Base-by-base conservation (phyloP, 2,888 invertebrate species). In the Acrobasis consociella region DNA sequence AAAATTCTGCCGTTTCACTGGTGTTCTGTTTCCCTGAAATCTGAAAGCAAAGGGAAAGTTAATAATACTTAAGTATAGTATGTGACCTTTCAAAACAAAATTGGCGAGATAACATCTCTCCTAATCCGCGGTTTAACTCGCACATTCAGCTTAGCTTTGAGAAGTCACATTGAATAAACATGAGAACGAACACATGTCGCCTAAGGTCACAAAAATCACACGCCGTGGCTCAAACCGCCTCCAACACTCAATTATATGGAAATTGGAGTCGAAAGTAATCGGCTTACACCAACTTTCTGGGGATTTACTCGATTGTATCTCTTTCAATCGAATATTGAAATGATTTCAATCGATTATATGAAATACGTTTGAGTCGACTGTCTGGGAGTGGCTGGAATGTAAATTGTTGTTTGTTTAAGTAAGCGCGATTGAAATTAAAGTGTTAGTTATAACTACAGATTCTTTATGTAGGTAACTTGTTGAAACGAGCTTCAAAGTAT, bases 211-310 rank as follows among this genome's bases (percentile, higher is more conserved):
- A 59, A 59, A 59, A 59, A 50, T 37, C 59, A 64, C 64, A 64
- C 56, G 67, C 65, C 64, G 53, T 56, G 56, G 49, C 60, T 62
- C 62, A 53, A 55, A 38, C 31, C 31, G 31, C 31, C 31, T 31
- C 31, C 2, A 31, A 31, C 13, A 13, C 56, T 56, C 77, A 77
- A 77, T 78, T 79, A 77, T 78, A 76, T 75, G 75, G 71, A 77
- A 77, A 77, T 79, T 68, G 67, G 73, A 72, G 70, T 66, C 58
- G 70, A 67, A 68, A 52, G 15, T 78, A 77, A 79, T 72, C 74
- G 69, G 77, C 77, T 79, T 79, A 67, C 51, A 11, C 38, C 53
- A 39, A 63, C 55, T 42, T 42, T 17, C 42, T 15, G 10, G 17
- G 31, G 49, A 50, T 58, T 56, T 50, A 50, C 38, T 59, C 59